Conservation (phyloP, 2,113 vertebrate genomes). For the Alethe castanea region DNA sequence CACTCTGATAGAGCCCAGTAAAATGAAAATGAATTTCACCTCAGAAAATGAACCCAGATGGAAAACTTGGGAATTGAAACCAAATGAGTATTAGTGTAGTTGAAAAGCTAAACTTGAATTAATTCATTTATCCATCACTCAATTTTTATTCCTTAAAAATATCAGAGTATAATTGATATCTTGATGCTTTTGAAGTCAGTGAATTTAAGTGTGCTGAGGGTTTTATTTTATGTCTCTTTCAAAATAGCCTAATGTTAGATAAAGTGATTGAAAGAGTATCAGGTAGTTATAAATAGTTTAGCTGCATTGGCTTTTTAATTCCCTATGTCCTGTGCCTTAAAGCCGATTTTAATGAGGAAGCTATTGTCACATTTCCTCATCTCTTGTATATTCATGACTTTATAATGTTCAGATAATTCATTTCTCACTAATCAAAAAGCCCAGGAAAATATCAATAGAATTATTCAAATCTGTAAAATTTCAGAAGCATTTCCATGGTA, state of each 20-base stretch:
- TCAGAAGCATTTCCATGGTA: conserved; percentile 39
- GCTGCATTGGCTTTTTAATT: conserved; percentile 23
- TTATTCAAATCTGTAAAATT: conserved; percentile 62
- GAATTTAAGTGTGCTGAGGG: background rate
- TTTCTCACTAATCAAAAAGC: conserved; percentile 42
- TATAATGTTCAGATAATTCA: conserved; percentile 34
- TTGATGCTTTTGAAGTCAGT: background rate
- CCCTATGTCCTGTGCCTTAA: background rate
- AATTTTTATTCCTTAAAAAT: background rate
- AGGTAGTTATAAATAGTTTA: conserved; percentile 38
- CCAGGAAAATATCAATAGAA: conserved; percentile 61
- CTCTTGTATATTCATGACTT: conserved; percentile 50
- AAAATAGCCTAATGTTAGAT: conserved; percentile 2
- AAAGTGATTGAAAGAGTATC: background rate
- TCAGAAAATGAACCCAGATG: background rate
- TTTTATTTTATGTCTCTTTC: conserved; percentile 20
- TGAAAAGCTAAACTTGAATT: background rate
- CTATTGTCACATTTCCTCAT: conserved; percentile 27
- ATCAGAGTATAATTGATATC: background rate
- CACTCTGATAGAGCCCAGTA: background rate
- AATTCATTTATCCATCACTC: background rate
- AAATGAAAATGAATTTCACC: background rate
- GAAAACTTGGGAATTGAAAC: background rate
- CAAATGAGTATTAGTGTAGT: background rate
- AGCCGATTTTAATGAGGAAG: background rate